Evolutionary conservation across 35 echinoderm and acorn worm genomes (phyloP).

Genomic region (Heliocidaris erythrogramma): DNA sequence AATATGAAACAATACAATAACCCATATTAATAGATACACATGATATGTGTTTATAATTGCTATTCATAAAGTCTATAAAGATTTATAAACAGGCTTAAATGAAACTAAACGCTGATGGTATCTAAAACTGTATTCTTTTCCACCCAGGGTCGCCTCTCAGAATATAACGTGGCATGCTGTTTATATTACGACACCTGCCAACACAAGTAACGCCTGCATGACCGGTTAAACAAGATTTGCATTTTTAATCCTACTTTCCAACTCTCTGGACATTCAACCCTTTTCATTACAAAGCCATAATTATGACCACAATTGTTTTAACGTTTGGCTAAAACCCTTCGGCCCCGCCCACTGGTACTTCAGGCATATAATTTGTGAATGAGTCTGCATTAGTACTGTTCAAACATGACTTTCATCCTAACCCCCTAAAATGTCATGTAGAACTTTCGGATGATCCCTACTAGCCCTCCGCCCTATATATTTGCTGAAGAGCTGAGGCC

Average conservation of each 20-base stretch:
- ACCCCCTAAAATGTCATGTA: not conserved
- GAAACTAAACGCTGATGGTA: not conserved
- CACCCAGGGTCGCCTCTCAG: not conserved
- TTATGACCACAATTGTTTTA: not conserved
- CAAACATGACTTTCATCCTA: slow-evolving; percentile 12
- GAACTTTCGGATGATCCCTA: not conserved
- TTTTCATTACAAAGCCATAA: not conserved
- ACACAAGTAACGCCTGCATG: not conserved
- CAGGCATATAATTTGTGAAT: not conserved
- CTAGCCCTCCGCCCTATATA: not conserved
- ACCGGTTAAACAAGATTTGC: not conserved
- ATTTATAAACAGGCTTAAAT: no score
- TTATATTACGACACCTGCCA: not conserved
- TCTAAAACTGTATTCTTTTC: not conserved
- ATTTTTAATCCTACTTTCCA: not conserved
- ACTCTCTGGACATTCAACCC: not conserved
- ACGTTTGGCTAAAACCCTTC: not conserved
- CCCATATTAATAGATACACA: no score
- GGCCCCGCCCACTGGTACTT: not conserved
- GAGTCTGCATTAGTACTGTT: not conserved
- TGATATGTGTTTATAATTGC: no score
- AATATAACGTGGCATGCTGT: not conserved
- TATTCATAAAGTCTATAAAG: no score
- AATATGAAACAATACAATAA: no score
- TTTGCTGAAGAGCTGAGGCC: not conserved